A percentile compares a stretch with the other conserved stretches of the same genome.
Conservation (phyloP, 2,888 invertebrate genomes). For the Drosophila pullipes region DNA sequence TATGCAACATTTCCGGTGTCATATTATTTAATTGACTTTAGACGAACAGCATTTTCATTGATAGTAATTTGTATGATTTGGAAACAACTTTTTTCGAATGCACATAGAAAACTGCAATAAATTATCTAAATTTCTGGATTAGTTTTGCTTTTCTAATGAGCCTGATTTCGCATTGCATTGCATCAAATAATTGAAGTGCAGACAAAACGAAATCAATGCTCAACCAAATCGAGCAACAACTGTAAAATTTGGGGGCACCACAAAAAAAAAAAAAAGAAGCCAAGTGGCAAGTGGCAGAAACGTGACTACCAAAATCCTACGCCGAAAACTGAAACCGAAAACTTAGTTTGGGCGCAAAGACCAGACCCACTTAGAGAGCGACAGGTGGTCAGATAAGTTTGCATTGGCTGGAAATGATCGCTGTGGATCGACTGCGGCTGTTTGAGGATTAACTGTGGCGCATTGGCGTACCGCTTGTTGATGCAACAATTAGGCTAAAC, state of each 20-base stretch:
- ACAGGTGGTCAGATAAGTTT: slow-evolving; percentile 78
- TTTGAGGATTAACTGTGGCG: slow-evolving; percentile 18
- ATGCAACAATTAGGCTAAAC: slow-evolving; percentile 75
- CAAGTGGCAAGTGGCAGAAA: slow-evolving; percentile 81
- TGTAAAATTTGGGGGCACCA: slow-evolving; percentile 36
- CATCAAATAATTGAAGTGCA: slow-evolving; percentile 47
- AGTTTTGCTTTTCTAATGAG: slow-evolving; percentile 16
- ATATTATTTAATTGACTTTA: neutral
- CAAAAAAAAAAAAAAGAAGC: slow-evolving; percentile 30
- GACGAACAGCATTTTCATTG: neutral
- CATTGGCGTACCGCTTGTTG: slow-evolving; percentile 60
- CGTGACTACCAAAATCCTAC: slow-evolving; percentile 76
- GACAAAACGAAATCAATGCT: slow-evolving; percentile 40
- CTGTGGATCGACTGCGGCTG: slow-evolving; percentile 11
- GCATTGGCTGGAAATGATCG: slow-evolving; percentile 38
- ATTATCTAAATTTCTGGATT: slow-evolving; percentile 8
- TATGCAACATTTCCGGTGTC: neutral
- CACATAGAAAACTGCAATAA: neutral
- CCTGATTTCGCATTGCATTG: slow-evolving; percentile 45
- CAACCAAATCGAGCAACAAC: slow-evolving; percentile 46
- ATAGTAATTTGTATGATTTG: neutral
- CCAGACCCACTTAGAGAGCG: slow-evolving; percentile 43
- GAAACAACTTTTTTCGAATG: neutral
- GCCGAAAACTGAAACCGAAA: slow-evolving; percentile 19
- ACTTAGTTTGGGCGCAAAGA: slow-evolving; percentile 29